Evolutionary conservation across 2,797 vertebrate species (phyloP).

Genomic region (Leucoraja ocellata): DNA sequence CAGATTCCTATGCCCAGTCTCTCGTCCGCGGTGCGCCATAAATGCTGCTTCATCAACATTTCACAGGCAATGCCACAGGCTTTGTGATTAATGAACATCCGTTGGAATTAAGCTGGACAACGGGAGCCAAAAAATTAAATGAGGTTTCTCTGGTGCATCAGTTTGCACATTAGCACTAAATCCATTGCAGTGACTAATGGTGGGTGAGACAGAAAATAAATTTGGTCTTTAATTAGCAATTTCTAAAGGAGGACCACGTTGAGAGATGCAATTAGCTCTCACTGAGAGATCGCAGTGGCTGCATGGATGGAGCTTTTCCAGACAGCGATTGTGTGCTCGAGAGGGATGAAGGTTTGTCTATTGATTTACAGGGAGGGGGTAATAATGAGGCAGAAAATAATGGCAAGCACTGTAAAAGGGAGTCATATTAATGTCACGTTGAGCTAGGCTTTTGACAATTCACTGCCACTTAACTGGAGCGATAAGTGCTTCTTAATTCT

Average conservation of each 20-base stretch:
- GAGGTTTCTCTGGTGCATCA: not conserved
- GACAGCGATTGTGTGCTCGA: not conserved
- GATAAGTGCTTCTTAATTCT: not conserved
- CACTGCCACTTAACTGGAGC: not conserved
- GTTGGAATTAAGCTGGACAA: conserved; percentile 13
- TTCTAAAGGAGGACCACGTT: not conserved
- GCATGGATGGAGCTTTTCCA: not conserved
- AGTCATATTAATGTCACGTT: not conserved
- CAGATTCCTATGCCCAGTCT: not conserved
- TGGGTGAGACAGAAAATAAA: not conserved
- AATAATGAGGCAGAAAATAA: not conserved
- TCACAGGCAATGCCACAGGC: not conserved
- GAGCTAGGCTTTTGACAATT: not conserved
- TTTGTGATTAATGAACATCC: not conserved
- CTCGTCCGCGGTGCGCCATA: not conserved
- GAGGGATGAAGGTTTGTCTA: not conserved
- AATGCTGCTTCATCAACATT: not conserved
- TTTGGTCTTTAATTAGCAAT: conserved; percentile 19
- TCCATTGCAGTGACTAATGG: conserved; percentile 14
- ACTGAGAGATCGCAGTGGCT: not conserved
- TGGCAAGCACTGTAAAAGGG: not conserved
- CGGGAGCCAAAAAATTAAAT: not conserved
- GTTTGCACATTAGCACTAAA: not conserved
- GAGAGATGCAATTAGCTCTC: not conserved
- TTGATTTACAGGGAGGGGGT: not conserved